phyloP scores from a whole-genome alignment of 92 coral and sea anemone genomes.

The Meandrina meandrites region DNA sequence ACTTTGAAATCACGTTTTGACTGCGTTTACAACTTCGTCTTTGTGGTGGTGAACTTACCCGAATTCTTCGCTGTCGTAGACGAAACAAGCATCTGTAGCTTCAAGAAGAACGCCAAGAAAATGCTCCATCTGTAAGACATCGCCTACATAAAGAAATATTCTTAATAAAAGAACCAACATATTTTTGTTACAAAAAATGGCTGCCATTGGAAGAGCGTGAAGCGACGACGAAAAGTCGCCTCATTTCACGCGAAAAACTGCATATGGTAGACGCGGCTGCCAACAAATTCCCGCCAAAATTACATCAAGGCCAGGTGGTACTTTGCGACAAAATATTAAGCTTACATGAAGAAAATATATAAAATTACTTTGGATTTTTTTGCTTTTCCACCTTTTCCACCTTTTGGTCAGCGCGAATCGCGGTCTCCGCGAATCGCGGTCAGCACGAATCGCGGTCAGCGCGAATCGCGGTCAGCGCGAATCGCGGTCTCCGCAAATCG shows the following conservation, averaged over 20 bases:
- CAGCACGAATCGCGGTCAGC: too few relatives aligned
- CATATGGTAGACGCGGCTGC: not conserved
- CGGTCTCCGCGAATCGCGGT: too few relatives aligned
- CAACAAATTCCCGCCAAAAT: not conserved
- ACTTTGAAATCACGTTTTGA: too few relatives aligned
- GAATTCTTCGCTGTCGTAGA: not conserved
- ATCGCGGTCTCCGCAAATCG: too few relatives aligned
- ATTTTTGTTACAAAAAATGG: not conserved
- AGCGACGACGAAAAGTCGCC: not conserved
- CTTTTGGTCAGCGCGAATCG: too few relatives aligned
- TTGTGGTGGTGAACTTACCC: not conserved
- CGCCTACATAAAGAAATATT: not conserved
- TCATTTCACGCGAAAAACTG: not conserved
- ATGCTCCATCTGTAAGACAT: not conserved
- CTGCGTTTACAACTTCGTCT: too few relatives aligned
- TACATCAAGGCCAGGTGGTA: not conserved
- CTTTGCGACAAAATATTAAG: not conserved
- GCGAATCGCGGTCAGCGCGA: too few relatives aligned
- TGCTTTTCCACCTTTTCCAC: too few relatives aligned
- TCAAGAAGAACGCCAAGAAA: not conserved
- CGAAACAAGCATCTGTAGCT: not conserved
- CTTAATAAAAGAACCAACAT: not conserved
- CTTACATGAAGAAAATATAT: not conserved
- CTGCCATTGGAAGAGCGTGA: not conserved
- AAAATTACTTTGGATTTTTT: too few relatives aligned